Conservation (phyloP, 1,140 invertebrate species). For the Gerris buenoi region DNA sequence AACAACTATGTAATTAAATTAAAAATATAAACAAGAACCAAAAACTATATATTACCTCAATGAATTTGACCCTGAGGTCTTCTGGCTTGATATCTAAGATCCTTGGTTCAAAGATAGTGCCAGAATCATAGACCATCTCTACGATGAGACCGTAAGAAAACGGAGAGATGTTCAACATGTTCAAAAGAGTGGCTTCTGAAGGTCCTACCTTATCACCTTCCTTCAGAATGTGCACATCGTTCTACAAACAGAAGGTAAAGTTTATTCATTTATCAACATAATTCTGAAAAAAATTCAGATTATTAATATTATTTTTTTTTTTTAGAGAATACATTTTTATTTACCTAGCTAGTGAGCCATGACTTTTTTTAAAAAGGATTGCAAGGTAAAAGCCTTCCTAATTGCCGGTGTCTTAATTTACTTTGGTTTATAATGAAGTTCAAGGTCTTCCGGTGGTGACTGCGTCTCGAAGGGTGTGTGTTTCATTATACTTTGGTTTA, state of each 20-base stretch:
- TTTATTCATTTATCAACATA: constrained; percentile 19
- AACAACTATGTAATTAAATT: too few relatives aligned
- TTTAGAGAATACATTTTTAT: not conserved
- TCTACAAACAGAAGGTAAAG: too few relatives aligned
- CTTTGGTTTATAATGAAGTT: too few relatives aligned
- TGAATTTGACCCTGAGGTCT: constrained; percentile 78
- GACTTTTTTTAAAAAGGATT: too few relatives aligned
- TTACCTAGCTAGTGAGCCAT: too few relatives aligned
- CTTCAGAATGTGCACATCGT: constrained; percentile 91
- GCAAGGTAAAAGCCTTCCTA: too few relatives aligned
- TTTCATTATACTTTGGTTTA: too few relatives aligned
- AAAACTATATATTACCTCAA: constrained; percentile 49
- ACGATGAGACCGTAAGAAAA: constrained; percentile 97
- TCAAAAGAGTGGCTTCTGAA: constrained; percentile 93
- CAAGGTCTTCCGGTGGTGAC: too few relatives aligned
- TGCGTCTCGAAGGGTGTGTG: too few relatives aligned
- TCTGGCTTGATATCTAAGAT: constrained; percentile 97
- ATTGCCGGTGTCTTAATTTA: too few relatives aligned
- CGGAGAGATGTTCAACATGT: constrained; percentile 99
- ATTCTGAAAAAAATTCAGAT: constrained; percentile 3
- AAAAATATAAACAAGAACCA: too few relatives aligned
- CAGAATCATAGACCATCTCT: constrained; percentile 93
- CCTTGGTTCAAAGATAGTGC: constrained; percentile 89
- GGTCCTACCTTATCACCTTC: constrained; percentile 94
- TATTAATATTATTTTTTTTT: not conserved